These are phyloP conservation scores for Formica selysi DNA, from an alignment of 1,140 invertebrate genomes.

Conservation along the genomic window DNA sequence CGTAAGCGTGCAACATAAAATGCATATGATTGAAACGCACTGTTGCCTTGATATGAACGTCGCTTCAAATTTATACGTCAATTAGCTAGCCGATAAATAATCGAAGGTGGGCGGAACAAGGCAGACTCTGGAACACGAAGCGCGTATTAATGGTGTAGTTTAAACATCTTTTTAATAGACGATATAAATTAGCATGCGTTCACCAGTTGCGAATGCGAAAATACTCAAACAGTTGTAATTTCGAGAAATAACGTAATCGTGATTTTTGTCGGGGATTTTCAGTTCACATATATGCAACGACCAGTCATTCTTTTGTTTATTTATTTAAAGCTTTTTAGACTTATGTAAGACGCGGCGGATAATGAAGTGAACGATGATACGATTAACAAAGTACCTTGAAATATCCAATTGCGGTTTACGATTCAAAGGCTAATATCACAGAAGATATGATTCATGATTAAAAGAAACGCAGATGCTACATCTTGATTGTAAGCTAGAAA, in stretches of 20 bases:
- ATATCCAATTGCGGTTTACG: constrained; percentile 27
- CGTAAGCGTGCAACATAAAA: constrained; percentile 10
- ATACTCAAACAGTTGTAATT: constrained; percentile 31
- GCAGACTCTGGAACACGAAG: constrained; percentile 2
- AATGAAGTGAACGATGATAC: constrained; percentile 19
- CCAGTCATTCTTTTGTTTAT: constrained; percentile 26
- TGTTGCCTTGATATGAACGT: constrained; percentile 18
- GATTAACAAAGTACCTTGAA: constrained; percentile 27
- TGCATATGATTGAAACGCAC: background rate
- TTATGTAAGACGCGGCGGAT: constrained; percentile 26
- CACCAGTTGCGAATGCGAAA: background rate
- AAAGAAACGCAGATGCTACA: background rate
- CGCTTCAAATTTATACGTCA: constrained; percentile 33
- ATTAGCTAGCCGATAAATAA: constrained; percentile 57
- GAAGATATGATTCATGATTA: constrained; percentile 25
- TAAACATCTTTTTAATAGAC: constrained; percentile 28
- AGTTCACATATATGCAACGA: background rate
- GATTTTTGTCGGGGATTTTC: constrained; percentile 4
- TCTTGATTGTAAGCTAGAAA: constrained; percentile 1
- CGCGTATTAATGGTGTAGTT: constrained; percentile 26
- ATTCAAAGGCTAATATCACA: constrained; percentile 2
- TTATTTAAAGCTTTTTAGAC: background rate
- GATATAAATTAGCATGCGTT: background rate
- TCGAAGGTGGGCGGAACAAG: constrained; percentile 39
- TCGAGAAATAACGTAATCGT: constrained; percentile 32